Percentiles rank a stretch among this genome's conserved stretches.
These are phyloP conservation scores for Trachurus trachurus DNA, from an alignment of 2,797 vertebrate species.

Conservation along the genomic window DNA sequence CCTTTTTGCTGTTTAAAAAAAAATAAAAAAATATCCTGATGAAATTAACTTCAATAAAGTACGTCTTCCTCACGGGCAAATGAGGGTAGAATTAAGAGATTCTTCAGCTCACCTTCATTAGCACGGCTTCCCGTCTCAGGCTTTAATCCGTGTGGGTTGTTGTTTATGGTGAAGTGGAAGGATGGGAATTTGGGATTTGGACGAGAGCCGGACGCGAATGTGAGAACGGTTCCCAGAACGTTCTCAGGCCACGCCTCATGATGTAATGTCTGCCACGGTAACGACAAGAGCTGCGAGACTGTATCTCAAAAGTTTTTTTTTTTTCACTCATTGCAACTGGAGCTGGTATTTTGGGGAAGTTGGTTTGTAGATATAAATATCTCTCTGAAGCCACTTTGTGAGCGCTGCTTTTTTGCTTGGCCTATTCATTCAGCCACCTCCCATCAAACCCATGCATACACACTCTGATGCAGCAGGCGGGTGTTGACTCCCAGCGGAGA, in stretches of 20 bases:
- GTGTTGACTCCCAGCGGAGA: slow-evolving; percentile 58
- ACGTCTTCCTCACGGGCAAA: background rate
- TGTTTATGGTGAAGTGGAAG: slow-evolving; percentile 42
- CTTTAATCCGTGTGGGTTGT: slow-evolving; percentile 29
- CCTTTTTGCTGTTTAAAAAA: slow-evolving; percentile 10
- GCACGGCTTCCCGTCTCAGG: slow-evolving; percentile 6
- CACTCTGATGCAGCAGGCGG: slow-evolving; percentile 16
- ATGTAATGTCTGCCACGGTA: slow-evolving; percentile 65
- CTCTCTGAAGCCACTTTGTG: slow-evolving; percentile 31
- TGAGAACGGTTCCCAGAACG: slow-evolving; percentile 58
- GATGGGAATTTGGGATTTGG: slow-evolving; percentile 61
- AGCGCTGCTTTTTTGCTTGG: slow-evolving; percentile 7
- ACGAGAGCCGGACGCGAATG: slow-evolving; percentile 24
- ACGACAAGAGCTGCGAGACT: slow-evolving; percentile 25
- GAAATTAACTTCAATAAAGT: slow-evolving; percentile 41
- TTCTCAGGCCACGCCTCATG: slow-evolving; percentile 64
- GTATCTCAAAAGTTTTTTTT: background rate
- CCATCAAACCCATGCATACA: slow-evolving; percentile 28
- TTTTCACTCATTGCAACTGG: background rate
- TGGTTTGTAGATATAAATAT: slow-evolving; percentile 39
- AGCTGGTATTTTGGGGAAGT: slow-evolving; percentile 37
- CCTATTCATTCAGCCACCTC: slow-evolving; percentile 31
- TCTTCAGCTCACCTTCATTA: slow-evolving; percentile 35
- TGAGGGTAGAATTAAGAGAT: slow-evolving; percentile 37
- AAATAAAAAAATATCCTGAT: slow-evolving; percentile 27